A percentile compares a stretch with the other conserved stretches of the same genome.
These are phyloP conservation scores for Hypothenemus hampei DNA, from an alignment of 1,140 invertebrate species.

Conservation along the genomic window DNA sequence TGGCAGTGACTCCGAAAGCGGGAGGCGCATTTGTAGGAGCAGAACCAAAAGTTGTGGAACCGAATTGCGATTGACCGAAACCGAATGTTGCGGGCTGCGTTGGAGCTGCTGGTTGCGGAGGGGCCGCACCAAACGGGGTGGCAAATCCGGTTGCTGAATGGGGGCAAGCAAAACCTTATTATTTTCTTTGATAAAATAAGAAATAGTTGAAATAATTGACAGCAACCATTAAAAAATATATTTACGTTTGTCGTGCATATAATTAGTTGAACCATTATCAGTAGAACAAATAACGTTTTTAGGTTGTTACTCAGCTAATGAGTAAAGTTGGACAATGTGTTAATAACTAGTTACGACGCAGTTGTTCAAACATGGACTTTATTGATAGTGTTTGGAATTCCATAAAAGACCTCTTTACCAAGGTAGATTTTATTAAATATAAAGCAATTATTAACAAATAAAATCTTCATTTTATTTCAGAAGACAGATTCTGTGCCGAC, in stretches of 20 bases:
- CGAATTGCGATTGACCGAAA: conserved; percentile 31
- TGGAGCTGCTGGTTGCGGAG: conserved; percentile 25
- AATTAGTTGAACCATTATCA: too few relatives aligned
- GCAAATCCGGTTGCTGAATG: conserved; percentile 29
- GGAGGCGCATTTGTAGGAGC: conserved; percentile 29
- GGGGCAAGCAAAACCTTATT: background rate
- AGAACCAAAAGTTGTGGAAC: conserved; percentile 37
- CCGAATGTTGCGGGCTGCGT: conserved; percentile 22
- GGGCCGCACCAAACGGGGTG: conserved; percentile 19
- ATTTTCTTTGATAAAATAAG: too few relatives aligned
- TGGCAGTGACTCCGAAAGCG: conserved; percentile 30
- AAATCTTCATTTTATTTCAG: background rate
- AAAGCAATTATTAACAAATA: background rate
- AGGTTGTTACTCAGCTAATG: background rate
- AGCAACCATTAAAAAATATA: too few relatives aligned
- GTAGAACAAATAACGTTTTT: background rate
- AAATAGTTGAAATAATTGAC: too few relatives aligned
- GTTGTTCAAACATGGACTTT: background rate
- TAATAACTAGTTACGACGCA: too few relatives aligned
- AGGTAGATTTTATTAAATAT: background rate
- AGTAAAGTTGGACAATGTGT: too few relatives aligned
- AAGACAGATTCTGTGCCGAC: background rate
- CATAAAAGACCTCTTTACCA: background rate
- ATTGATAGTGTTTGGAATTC: conserved; percentile 1
- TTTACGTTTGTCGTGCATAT: too few relatives aligned